phyloP scores from a whole-genome alignment of 1,140 invertebrate species.

The Hestina assimilis region DNA sequence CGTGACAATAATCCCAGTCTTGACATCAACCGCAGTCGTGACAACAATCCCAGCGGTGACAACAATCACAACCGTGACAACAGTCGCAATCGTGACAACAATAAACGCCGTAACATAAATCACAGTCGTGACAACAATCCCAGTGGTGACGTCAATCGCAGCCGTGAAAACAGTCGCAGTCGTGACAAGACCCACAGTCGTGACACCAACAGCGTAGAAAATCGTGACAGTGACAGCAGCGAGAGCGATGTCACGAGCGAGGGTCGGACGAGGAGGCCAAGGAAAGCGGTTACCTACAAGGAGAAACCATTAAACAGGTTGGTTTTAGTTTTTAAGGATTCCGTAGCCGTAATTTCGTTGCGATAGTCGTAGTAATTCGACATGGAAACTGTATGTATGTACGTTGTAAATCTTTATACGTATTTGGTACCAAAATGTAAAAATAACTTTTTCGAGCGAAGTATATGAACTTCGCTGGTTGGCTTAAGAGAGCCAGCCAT shows the following conservation, averaged over 20 bases:
- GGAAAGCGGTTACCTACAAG: slow-evolving; percentile 52
- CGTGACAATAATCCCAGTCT: background rate
- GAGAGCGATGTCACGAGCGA: slow-evolving; percentile 33
- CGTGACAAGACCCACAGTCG: slow-evolving; percentile 14
- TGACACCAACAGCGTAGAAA: no score
- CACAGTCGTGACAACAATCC: background rate
- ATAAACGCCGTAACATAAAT: background rate
- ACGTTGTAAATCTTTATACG: no score
- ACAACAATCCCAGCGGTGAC: background rate
- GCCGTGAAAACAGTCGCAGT: slow-evolving; percentile 6
- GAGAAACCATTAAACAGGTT: slow-evolving; percentile 66
- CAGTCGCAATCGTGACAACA: slow-evolving; percentile 6
- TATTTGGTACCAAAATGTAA: no score
- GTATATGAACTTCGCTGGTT: no score
- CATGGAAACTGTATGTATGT: no score
- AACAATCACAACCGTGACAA: background rate
- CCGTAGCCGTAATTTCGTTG: no score
- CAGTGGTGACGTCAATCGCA: slow-evolving; percentile 1
- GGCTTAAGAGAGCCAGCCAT: no score
- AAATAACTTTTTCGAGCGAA: no score
- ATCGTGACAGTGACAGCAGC: slow-evolving; percentile 31
- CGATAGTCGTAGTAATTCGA: no score
- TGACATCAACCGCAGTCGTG: no score
- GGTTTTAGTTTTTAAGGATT: no score
- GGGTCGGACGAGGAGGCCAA: slow-evolving; percentile 39